These are phyloP conservation scores for Sesia bembeciformis DNA, from an alignment of 2,888 invertebrate species.

Conservation along the genomic window DNA sequence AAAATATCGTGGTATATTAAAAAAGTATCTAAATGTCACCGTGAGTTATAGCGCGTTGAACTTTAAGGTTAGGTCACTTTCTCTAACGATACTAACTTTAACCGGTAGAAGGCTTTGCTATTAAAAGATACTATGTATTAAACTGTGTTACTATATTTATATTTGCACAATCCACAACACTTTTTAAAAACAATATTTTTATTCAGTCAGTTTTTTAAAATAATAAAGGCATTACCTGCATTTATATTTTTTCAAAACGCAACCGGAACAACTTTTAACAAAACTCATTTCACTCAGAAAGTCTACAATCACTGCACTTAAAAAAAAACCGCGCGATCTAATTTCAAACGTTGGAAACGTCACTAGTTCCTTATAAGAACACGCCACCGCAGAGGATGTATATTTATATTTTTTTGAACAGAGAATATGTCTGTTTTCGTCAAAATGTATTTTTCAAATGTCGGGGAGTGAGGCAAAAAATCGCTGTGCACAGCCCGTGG, in stretches of 20 bases:
- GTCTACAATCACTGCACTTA: constrained; percentile 4
- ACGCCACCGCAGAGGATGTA: not conserved
- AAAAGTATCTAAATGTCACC: constrained; percentile 21
- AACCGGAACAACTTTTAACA: not conserved
- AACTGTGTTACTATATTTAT: not conserved
- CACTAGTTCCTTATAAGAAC: constrained; percentile 10
- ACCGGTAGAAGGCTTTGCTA: not conserved
- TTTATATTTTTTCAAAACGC: not conserved
- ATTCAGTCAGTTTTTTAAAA: not conserved
- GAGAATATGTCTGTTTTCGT: constrained; percentile 56
- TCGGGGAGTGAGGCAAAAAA: constrained; percentile 59
- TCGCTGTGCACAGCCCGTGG: constrained; percentile 48
- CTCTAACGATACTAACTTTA: constrained; percentile 11
- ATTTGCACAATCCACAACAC: not conserved
- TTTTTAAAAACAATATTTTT: too few species aligned
- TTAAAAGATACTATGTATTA: too few species aligned
- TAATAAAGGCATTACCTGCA: constrained; percentile 4
- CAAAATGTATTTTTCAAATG: constrained; percentile 74
- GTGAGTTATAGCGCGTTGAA: constrained; percentile 28
- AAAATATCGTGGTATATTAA: too few species aligned
- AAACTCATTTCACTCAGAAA: constrained; percentile 5
- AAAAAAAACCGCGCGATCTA: constrained; percentile 2
- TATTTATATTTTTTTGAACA: not conserved
- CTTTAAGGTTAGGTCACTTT: constrained; percentile 34
- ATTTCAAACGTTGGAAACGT: constrained; percentile 13